Base-by-base conservation (phyloP, 2,797 vertebrate species). In the Mormyrops boulengeri region DNA sequence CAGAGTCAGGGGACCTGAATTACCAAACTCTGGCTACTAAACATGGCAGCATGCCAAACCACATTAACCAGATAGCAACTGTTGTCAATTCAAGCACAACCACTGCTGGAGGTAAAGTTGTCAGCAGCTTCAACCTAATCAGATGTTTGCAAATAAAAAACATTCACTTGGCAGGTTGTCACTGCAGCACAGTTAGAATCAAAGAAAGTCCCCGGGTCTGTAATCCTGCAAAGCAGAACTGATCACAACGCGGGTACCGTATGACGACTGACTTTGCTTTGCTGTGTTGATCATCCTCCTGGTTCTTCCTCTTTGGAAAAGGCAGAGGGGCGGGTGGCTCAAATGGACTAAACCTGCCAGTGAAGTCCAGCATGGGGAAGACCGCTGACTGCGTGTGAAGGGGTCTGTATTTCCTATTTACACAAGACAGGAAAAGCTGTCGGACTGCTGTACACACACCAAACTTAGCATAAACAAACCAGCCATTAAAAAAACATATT, bases 401-500 rank as follows among this genome's bases (percentile, higher is more conserved):
- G 52, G 98, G 97, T 88, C 94, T 96, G 93, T 96, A 97, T 89
- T 94, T 97, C 94, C 97, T 97, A 93, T 88, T 95, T 91, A 90
- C 85, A 92, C n/a, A 88, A 91, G 50, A 92, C 38, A 89, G 34
- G 47, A 85, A 5, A 3, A 66, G 50, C 49, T 22, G 38, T 69
- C 5, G 84, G 4, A 50, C 8, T 17, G 55, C 47, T 38, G 82
- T 22, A 62, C 52, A 80, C 30, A 85, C 57, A 85, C 12, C n/a
- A 93, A 89, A 92, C 87, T 60, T 2, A 57, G 89, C 88, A 38
- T 17, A 84, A 66, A 66, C 26, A 66, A 66, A 26, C 26, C 62
- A 66, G 62, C 62, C 62, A 62, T 62, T 11, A 62, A 62, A 9
- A 9, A 22, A 62, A 26, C n/a, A 62, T 30, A 66, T 26, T 26